Base-by-base conservation (phyloP, 2,888 invertebrate species). In the Orchesella flavescens region DNA sequence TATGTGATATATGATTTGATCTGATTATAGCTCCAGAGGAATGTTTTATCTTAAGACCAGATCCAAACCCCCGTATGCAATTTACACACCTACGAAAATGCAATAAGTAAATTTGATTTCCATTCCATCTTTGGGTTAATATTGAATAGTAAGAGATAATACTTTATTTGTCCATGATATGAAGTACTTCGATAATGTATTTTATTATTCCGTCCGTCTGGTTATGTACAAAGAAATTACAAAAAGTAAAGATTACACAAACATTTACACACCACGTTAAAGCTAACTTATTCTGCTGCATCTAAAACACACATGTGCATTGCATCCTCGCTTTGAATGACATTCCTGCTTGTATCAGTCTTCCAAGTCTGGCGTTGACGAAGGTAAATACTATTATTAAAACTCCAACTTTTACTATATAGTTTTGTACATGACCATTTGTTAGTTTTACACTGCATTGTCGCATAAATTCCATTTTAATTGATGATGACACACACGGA, bases 141-240 rank as follows among this genome's bases (percentile, higher is more conserved):
- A 61, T 19, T 61, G 23, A 21, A 23, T 61, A 61, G 57, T 10
- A 17, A 43, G 43, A 15, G 43, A 15, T 12, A 66, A 66, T 34
- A 66, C 19, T 68, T 59, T 21, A 59, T 59, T 59, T 21, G 59
- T n/a, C 3, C n/a, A 7, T 49, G 12, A 49, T 49, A 34, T 59
- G 59, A 17, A 19, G 21, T 59, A 12, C 12, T n/a, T 21, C 34
- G 34, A 59, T 59, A 17, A 17, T 23, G n/a, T 34, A 61, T n/a
- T n/a, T 19, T 73, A 34, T 73, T 34, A 49, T 63, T 49, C 19
- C 69, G 46, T 15, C 69, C 49, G 69, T 72, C 17, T 69, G 23
- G 4, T 15, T 78, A 78, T 78, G 34, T 78, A 71, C 77, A 77
- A 77, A 68, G 23, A 77, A 77, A 53, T 68, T 77, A 77, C 77